Base-by-base conservation (phyloP, 2,888 invertebrate genomes). In the Spicauda simplicius region DNA sequence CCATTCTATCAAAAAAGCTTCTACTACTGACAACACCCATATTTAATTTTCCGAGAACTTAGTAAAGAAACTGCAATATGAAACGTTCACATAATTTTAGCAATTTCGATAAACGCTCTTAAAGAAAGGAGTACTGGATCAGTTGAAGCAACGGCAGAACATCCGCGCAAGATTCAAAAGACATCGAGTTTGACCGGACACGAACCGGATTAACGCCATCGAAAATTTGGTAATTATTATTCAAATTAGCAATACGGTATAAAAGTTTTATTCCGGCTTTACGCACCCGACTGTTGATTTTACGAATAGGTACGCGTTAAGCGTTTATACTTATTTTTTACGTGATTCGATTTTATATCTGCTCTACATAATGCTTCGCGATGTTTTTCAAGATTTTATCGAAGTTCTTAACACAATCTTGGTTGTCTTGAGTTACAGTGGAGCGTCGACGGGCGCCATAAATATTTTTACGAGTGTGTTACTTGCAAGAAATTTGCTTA, bases 101-200 rank as follows among this genome's bases (percentile, higher is more conserved):
- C 41, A 41, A 14, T 14, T 41, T 41, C 41, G 5, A 14, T 14
- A 10, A 41, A 41, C 12, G 41, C 14, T 41, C 14, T 2, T 41
- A 41, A 41, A 41, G 41, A 11, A 41, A 41, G 41, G 14, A 41
- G 14, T 41, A 41, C 41, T 41, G 41, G 41, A 41, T 41, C 14
- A 14, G 10, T 41, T 41, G 41, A 41, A 41, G 25, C 25, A 25
- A 25, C 25, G 25, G 5, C 14, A 41, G 14, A 12, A 41, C 41
- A 48, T 48, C 48, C 48, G n/a, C 7, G n/a, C 14, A 16, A 16
- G 41, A 0, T 19, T 56, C 67, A 41, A 62, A 65, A 54, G 14
- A 19, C 48, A 48, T 53, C 65, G 41, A 57, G 53, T 41, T 64
- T 19, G 70, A 59, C 77, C 79, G 81, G 82, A 82, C 76, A 74